Evolutionary conservation across 2,113 vertebrate genomes (phyloP).

Genomic region (Cygnus atratus): DNA sequence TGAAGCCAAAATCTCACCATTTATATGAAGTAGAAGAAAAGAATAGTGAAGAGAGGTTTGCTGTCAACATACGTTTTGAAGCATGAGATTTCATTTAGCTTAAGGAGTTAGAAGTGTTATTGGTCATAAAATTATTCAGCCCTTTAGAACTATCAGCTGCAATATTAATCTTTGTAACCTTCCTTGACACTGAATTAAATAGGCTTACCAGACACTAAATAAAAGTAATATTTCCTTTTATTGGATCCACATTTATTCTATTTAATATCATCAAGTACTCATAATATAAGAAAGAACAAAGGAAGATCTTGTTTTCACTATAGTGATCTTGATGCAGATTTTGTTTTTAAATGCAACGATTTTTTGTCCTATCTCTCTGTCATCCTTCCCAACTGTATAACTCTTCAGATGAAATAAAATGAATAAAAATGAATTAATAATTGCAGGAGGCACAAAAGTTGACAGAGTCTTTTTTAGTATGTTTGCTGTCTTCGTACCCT

Average conservation of each 20-base stretch:
- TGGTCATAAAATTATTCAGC: not conserved
- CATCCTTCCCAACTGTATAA: not conserved
- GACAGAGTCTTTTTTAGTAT: not conserved
- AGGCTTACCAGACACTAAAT: not conserved
- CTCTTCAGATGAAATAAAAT: not conserved
- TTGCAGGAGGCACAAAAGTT: not conserved
- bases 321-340: not conserved
- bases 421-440: not conserved
- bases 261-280: not conserved
- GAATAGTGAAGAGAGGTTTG: not conserved
- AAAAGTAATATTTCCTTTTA: not conserved
- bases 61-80: not conserved
- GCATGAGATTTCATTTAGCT: not conserved
- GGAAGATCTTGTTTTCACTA: not conserved
- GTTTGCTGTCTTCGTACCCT: not conserved
- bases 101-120: not conserved
- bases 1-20: not conserved
- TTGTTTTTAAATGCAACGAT: not conserved
- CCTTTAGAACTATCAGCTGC: not conserved
- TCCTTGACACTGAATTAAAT: not conserved
- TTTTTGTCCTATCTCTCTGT: not conserved
- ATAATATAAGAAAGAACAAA: not conserved
- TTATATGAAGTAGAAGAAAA: not conserved
- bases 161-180: not conserved
- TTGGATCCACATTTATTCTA: not conserved